These are phyloP conservation scores for Diprion similis DNA, from an alignment of 1,140 invertebrate genomes.

Conservation along the genomic window DNA sequence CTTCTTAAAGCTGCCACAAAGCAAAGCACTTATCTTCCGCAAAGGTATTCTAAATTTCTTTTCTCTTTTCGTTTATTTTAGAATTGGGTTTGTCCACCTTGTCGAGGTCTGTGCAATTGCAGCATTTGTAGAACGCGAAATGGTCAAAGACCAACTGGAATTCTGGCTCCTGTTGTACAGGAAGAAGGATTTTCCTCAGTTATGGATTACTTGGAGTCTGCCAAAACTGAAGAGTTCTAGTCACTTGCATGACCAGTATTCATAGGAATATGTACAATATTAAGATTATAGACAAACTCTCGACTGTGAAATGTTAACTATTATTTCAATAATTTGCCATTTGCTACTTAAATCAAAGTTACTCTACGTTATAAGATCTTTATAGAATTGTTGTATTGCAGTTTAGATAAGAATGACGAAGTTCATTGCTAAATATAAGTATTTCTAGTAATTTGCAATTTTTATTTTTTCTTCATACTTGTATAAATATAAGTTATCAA, in stretches of 20 bases:
- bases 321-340: neutral
- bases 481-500: neutral
- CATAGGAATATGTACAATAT: neutral
- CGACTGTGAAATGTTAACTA: neutral
- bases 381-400: neutral
- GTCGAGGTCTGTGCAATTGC: constrained; percentile 59
- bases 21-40: neutral
- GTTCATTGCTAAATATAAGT: too few species aligned
- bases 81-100: constrained; percentile 60
- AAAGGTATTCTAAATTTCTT: constrained; percentile 14
- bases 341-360: neutral
- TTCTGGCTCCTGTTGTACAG: constrained; percentile 47
- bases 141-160: constrained; percentile 58
- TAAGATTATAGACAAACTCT: neutral
- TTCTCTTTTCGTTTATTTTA: constrained; percentile 29
- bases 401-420: too few species aligned
- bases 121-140: constrained; percentile 57
- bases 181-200: constrained; percentile 49
- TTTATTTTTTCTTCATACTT: neutral
- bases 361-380: neutral
- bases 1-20: neutral
- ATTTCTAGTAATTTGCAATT: neutral
- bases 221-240: neutral
- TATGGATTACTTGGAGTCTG: constrained; percentile 40
- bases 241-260: neutral